A percentile compares a stretch with the other conserved stretches of the same genome.
phyloP scores from a whole-genome alignment of 1,140 invertebrate genomes.

The Drosophila mayri region DNA sequence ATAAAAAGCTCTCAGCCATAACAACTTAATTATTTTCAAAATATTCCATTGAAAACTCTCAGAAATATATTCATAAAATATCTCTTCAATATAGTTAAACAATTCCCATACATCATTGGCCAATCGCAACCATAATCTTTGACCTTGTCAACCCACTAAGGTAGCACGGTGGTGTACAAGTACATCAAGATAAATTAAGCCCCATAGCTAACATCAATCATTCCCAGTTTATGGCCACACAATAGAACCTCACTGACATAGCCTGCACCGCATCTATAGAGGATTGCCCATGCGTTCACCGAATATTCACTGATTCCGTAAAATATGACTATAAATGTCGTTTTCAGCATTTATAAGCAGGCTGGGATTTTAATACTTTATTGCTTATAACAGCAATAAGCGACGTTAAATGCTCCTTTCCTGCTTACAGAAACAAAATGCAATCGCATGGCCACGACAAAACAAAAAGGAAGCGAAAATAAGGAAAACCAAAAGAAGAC shows the following conservation, averaged over 20 bases:
- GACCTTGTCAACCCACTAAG: conserved; percentile 31
- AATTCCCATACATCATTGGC: conserved; percentile 13
- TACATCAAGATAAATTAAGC: conserved; percentile 33
- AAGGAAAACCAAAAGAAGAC: conserved; percentile 20
- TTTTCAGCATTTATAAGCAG: conserved; percentile 67
- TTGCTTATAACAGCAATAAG: conserved; percentile 77
- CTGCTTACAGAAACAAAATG: conserved; percentile 73
- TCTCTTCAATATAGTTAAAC: conserved; percentile 5
- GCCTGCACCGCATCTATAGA: conserved; percentile 4
- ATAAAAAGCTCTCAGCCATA: neutral
- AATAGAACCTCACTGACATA: conserved; percentile 10
- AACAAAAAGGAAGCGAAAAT: conserved; percentile 35
- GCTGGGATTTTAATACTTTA: conserved; percentile 76
- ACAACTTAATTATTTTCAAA: conserved; percentile 5
- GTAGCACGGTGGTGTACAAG: neutral
- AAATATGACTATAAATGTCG: conserved; percentile 81
- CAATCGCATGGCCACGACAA: conserved; percentile 20
- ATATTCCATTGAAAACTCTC: neutral
- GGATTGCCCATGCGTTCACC: conserved; percentile 27
- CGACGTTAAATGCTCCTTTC: conserved; percentile 77
- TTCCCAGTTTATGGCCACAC: conserved; percentile 17
- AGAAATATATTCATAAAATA: neutral
- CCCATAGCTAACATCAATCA: conserved; percentile 36
- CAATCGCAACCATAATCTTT: conserved; percentile 27
- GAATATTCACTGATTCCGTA: conserved; percentile 78